These are phyloP conservation scores for Chondrosia reniformis DNA, from an alignment of 37 sponge, comb jelly and placozoan species.

Conservation along the genomic window DNA sequence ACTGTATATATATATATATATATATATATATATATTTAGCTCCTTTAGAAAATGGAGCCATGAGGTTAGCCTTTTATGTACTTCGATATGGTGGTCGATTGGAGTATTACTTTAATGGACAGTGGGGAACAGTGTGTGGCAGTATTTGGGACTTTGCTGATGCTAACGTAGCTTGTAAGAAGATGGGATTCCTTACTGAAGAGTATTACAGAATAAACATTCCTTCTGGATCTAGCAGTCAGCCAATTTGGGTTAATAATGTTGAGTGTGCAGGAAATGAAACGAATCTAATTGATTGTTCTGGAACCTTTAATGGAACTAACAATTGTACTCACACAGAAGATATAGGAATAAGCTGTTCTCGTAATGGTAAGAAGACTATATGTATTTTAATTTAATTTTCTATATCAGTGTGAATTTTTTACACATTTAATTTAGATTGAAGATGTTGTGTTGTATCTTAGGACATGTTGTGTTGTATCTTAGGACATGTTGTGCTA, in stretches of 20 bases:
- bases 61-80: too few relatives aligned
- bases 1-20: too few relatives aligned
- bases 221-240: not conserved
- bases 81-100: conserved; percentile 18
- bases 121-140: conserved; percentile 18
- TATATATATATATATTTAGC: too few relatives aligned
- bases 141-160: not conserved
- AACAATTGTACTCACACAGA: conserved; percentile 11
- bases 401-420: too few relatives aligned
- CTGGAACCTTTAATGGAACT: not conserved
- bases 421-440: too few relatives aligned
- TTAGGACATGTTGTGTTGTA: too few relatives aligned
- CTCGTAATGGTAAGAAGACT: too few relatives aligned
- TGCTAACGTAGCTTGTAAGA: conserved; percentile 4
- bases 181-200: conserved; percentile 5
- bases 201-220: not conserved
- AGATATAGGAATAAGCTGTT: conserved; percentile 8
- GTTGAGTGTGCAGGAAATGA: not conserved
- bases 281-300: not conserved
- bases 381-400: too few relatives aligned
- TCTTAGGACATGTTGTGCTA: too few relatives aligned
- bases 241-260: conserved; percentile 12
- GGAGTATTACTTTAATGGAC: not conserved
- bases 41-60: too few relatives aligned
- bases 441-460: too few relatives aligned